A percentile compares a stretch with the other conserved stretches of the same genome.
Conservation (phyloP, 1,140 invertebrate species). For the Epicauta chinensis region DNA sequence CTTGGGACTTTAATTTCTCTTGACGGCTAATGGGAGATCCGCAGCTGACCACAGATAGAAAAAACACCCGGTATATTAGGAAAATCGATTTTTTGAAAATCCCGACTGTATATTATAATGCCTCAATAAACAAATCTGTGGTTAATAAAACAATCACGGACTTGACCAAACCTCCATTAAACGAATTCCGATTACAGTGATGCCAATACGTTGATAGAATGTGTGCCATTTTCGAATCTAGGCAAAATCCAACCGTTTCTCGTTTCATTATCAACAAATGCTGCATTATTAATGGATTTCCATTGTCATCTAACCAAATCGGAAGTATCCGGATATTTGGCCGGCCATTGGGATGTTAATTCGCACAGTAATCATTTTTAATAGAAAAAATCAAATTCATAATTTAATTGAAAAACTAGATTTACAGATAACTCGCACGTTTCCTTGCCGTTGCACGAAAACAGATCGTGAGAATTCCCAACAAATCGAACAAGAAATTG, state of each 20-base stretch:
- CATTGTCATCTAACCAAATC: conserved; percentile 88
- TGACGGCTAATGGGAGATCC: too few species aligned
- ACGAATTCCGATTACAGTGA: conserved; percentile 58
- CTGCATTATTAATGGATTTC: conserved; percentile 82
- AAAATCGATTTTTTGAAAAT: too few species aligned
- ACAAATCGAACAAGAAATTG: conserved; percentile 74
- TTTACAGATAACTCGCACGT: conserved; percentile 79
- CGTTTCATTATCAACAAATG: conserved; percentile 82
- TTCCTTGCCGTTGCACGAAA: conserved; percentile 79
- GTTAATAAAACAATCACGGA: background rate
- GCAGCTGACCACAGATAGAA: too few species aligned
- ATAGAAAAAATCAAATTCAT: background rate
- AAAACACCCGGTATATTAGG: too few species aligned
- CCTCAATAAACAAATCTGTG: too few species aligned
- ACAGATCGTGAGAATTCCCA: conserved; percentile 66
- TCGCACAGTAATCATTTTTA: conserved; percentile 70
- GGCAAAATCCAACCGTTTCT: conserved; percentile 89
- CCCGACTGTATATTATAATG: too few species aligned
- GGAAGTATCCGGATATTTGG: conserved; percentile 91
- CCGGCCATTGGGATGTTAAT: conserved; percentile 90
- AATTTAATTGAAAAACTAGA: conserved; percentile 48
- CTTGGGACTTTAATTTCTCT: too few species aligned
- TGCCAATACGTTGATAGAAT: conserved; percentile 80
- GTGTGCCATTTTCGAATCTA: conserved; percentile 76
- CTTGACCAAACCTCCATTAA: too few species aligned